phyloP scores from a whole-genome alignment of 92 coral and sea anemone genomes.

The Bergia puertoricense region DNA sequence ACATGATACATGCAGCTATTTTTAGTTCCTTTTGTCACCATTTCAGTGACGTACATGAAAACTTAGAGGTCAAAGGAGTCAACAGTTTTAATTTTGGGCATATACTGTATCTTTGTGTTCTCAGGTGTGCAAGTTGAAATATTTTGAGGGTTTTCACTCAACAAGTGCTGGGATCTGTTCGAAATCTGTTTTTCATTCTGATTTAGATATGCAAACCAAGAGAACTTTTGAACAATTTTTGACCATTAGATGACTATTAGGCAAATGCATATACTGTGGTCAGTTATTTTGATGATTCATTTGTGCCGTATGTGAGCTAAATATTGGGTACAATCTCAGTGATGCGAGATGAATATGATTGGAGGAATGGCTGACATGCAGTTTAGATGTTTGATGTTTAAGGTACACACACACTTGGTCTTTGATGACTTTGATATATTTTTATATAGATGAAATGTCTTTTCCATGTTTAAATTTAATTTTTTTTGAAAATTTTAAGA shows the following conservation, averaged over 20 bases:
- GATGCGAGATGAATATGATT: not conserved
- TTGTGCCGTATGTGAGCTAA: not conserved
- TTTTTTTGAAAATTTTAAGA: too few relatives aligned
- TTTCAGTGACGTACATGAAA: not conserved
- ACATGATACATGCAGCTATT: too few relatives aligned
- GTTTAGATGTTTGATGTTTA: not conserved
- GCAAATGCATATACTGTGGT: not conserved
- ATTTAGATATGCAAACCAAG: not conserved
- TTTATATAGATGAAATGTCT: not conserved
- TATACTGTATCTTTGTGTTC: not conserved
- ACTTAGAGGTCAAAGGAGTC: conserved; percentile 12
- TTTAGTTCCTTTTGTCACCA: too few relatives aligned
- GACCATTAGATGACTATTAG: not conserved
- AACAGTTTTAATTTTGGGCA: not conserved
- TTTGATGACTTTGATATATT: not conserved
- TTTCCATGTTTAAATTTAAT: too few relatives aligned
- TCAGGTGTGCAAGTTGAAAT: not conserved
- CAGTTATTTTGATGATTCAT: not conserved
- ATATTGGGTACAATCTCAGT: not conserved
- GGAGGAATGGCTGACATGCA: conserved; percentile 5
- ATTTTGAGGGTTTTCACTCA: not conserved
- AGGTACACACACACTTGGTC: not conserved
- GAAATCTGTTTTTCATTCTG: not conserved
- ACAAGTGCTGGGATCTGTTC: not conserved
- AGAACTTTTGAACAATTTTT: not conserved